phyloP scores from a whole-genome alignment of 2,888 invertebrate genomes.

The Cataglyphis livida region DNA sequence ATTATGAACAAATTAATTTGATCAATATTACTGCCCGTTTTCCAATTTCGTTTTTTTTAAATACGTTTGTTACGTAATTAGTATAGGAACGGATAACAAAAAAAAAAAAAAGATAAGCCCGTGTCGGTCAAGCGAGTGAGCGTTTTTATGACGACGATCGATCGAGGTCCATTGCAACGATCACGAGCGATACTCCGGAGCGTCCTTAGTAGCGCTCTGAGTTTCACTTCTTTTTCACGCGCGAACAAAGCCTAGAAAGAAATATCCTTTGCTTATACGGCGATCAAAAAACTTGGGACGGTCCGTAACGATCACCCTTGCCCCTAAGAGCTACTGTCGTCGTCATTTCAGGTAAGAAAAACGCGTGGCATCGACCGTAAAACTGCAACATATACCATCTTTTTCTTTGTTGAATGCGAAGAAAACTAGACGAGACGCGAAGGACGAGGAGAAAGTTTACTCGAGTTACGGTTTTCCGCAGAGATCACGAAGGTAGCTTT shows the following conservation, averaged over 20 bases:
- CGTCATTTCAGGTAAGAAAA: constrained; percentile 52
- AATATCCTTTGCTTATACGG: constrained; percentile 12
- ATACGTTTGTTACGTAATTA: constrained; percentile 20
- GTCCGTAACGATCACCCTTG: constrained; percentile 41
- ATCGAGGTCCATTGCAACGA: constrained; percentile 57
- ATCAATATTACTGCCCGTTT: constrained; percentile 37
- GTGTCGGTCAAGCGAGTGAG: constrained; percentile 24
- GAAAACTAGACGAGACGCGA: constrained; percentile 39
- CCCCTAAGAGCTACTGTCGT: constrained; percentile 46
- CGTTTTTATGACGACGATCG: constrained; percentile 52
- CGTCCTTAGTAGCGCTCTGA: constrained; percentile 57
- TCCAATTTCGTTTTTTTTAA: constrained; percentile 54
- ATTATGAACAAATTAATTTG: not conserved
- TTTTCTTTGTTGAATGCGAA: constrained; percentile 29
- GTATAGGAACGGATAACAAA: not conserved
- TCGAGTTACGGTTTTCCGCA: constrained; percentile 51
- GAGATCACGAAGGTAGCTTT: constrained; percentile 46
- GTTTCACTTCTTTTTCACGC: constrained; percentile 56
- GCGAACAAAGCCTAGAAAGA: constrained; percentile 19
- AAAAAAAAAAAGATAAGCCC: constrained; percentile 43
- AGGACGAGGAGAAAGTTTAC: constrained; percentile 61
- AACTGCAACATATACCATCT: constrained; percentile 56
- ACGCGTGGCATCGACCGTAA: constrained; percentile 15
- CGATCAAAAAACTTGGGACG: constrained; percentile 33
- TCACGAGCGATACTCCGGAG: constrained; percentile 64